These are phyloP conservation scores for Laterallus jamaicensis DNA, from an alignment of 2,113 vertebrate species.

Conservation along the genomic window DNA sequence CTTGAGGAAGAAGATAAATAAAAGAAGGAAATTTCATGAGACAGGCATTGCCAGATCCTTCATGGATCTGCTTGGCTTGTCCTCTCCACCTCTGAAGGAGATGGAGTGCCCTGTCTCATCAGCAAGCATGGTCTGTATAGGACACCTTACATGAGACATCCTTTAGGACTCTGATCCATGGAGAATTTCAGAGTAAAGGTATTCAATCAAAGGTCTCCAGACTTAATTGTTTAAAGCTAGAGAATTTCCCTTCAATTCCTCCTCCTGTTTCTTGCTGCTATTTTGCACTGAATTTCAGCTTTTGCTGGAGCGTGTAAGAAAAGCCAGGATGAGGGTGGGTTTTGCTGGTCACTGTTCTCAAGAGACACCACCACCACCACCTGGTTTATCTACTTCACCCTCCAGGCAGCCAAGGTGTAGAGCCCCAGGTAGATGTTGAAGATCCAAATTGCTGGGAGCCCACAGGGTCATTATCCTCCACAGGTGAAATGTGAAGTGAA, in stretches of 20 bases:
- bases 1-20: background rate
- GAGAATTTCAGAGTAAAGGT: background rate
- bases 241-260: background rate
- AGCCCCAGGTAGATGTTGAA: background rate
- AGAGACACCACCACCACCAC: background rate
- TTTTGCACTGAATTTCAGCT: background rate
- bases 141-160: background rate
- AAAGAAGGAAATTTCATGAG: background rate
- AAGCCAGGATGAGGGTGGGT: background rate
- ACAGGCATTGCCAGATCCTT: background rate
- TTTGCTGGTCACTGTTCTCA: background rate
- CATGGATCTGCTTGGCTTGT: background rate
- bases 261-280: background rate
- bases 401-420: accelerated
- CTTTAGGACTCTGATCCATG: background rate
- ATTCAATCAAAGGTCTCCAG: background rate
- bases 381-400: background rate
- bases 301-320: accelerated
- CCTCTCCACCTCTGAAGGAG: background rate
- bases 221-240: background rate
- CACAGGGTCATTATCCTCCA: background rate
- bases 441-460: background rate
- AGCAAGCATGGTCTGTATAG: background rate
- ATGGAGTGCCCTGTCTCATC: background rate
- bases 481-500: background rate